Evolutionary conservation across 2,113 vertebrate genomes (phyloP).

Genomic region (Brevimyrus niger): DNA sequence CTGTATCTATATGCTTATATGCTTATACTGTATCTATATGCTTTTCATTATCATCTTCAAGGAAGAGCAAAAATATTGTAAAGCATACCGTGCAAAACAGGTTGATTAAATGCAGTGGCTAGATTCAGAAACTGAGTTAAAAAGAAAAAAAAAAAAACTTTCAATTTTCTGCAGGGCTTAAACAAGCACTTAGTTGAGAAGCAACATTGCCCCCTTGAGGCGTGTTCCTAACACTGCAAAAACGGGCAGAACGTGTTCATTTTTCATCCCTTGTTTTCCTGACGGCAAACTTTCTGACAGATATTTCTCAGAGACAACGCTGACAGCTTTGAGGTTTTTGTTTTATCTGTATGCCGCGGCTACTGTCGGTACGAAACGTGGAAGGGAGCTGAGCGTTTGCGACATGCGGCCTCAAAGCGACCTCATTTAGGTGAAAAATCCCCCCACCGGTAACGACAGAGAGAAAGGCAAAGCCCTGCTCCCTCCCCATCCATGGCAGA

Average conservation of each 20-base stretch:
- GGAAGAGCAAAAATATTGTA: background rate
- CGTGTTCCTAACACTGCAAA: background rate
- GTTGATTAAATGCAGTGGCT: background rate
- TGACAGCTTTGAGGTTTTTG: background rate
- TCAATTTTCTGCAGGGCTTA: background rate
- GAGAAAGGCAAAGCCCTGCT: background rate
- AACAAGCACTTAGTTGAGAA: constrained; percentile 10
- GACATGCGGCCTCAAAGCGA: background rate
- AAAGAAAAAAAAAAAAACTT: background rate
- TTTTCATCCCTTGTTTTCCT: background rate
- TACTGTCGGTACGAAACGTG: background rate
- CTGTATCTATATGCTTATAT: background rate
- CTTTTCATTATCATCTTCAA: background rate
- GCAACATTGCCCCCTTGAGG: constrained; percentile 35
- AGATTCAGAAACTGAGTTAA: background rate
- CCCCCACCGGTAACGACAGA: background rate
- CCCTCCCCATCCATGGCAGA: background rate
- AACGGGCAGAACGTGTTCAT: background rate
- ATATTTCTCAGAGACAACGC: background rate
- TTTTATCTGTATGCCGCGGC: background rate
- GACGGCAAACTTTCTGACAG: background rate
- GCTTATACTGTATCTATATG: background rate
- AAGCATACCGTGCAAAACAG: background rate
- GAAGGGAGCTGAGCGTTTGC: background rate
- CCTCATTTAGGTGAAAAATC: constrained; percentile 10